phyloP scores from a whole-genome alignment of 2,888 invertebrate species.

The Himalopsyche kuldschensis region DNA sequence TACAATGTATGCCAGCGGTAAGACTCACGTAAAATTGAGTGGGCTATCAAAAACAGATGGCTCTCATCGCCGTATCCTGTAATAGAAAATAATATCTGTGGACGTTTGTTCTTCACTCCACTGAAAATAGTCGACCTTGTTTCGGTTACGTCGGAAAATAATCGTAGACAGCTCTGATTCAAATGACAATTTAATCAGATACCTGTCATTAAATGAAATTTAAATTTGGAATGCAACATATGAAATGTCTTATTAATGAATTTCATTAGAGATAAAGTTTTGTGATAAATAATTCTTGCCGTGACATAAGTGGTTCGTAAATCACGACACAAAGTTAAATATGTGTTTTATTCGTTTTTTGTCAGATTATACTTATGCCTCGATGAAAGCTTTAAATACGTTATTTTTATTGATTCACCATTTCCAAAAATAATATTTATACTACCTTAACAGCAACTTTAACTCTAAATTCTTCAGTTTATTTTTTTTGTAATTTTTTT shows the following conservation, averaged over 20 bases:
- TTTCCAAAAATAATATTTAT: too few relatives aligned
- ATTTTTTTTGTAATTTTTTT: too few relatives aligned
- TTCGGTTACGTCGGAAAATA: conserved; percentile 4
- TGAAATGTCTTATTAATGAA: background rate
- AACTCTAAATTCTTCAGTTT: too few relatives aligned
- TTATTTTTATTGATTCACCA: too few relatives aligned
- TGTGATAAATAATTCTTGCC: too few relatives aligned
- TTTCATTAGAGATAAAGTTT: too few relatives aligned
- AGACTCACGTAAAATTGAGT: background rate
- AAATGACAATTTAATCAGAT: conserved; percentile 7
- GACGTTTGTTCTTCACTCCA: conserved; percentile 4
- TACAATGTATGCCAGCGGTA: background rate
- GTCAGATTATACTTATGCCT: too few relatives aligned
- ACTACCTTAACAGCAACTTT: too few relatives aligned
- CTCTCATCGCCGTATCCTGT: conserved; percentile 8
- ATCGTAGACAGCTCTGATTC: background rate
- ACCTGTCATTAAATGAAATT: background rate
- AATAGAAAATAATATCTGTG: conserved; percentile 12
- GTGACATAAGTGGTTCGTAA: too few relatives aligned
- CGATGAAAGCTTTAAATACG: too few relatives aligned
- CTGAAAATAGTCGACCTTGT: conserved; percentile 24
- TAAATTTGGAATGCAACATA: background rate
- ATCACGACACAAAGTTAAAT: too few relatives aligned
- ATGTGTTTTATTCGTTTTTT: too few relatives aligned
- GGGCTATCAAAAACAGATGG: conserved; percentile 13